A percentile compares a stretch with the other conserved stretches of the same genome.
Evolutionary conservation across 2,113 vertebrate genomes (phyloP).

Genomic region (Oreochromis niloticus): DNA sequence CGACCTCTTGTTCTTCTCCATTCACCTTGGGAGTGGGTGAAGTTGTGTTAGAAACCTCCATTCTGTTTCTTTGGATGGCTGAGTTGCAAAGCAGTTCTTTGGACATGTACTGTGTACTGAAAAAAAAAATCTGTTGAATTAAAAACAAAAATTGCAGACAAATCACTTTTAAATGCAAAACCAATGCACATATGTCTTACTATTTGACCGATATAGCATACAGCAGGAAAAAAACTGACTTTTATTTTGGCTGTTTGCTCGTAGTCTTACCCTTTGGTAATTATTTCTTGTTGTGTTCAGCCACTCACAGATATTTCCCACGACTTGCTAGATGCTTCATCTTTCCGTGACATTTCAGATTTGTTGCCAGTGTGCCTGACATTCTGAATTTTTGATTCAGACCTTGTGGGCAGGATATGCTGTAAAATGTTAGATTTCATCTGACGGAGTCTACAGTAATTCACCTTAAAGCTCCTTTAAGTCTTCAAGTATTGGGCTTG

Average conservation of each 20-base stretch:
- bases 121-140: neutral
- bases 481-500: neutral
- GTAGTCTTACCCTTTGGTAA: neutral
- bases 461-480: neutral
- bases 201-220: neutral
- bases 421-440: neutral
- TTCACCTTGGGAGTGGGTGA: neutral
- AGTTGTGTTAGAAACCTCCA: neutral
- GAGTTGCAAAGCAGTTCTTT: neutral
- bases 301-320: neutral
- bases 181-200: neutral
- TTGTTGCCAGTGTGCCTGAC: neutral
- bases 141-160: neutral
- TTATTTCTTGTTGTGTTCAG: neutral
- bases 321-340: neutral
- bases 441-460: fast-evolving
- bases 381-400: neutral
- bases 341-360: neutral
- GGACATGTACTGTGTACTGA: neutral
- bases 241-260: neutral
- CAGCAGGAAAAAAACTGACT: neutral
- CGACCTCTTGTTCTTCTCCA: neutral
- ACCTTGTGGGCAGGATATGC: neutral
- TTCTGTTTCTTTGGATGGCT: neutral
- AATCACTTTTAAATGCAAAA: neutral